Evolutionary conservation across 2,888 invertebrate genomes (phyloP), one percentile per base, ranked within the genome.

Genomic region (Ormyrus rosae): DNA sequence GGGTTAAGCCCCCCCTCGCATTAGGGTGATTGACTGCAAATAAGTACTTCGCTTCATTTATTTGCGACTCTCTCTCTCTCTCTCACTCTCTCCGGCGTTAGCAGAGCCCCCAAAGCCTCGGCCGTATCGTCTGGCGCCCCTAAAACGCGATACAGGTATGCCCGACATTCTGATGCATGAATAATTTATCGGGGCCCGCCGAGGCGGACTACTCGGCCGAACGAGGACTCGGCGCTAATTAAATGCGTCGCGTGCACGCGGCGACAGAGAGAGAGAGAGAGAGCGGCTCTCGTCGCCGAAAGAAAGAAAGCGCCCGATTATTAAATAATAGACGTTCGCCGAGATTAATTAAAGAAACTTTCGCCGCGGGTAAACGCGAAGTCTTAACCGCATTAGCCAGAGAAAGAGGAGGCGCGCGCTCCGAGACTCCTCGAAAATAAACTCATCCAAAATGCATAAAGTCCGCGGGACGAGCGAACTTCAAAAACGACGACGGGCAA

Each of bases 21-120:
- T 79, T 79, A 74, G 45, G 69, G 53, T 75, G 70, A 74, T 75
- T 80, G 70, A 75, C 58, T 58, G 51, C 58, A 45, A 68, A 80
- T 56, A 75, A 80, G 64, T 70, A 74, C 63, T 51, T 11, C 10
- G 7, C 60, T 13, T 80, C 69, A 75, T 75, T 75, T 80, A 80
- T 80, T 75, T 65, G 60, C 48, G 70, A 58, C 56, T 50, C 56
- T 34, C 34, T 34, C 34, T 34, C 11, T 9, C 10, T n/a, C 13
- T 0, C 56, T 55, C 34, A n/a, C 63, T 55, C 45, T 50, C 48
- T 9, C 9, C 50, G 6, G 76, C 79, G 51, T 34, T 55, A 48
- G 34, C 2, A 3, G 34, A 34, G 46, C 19, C 69, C 77, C 83
- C 81, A 81, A 72, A 68, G 63, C 56, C 34, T 34, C 19, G 46